A percentile compares a stretch with the other conserved stretches of the same genome.
phyloP scores from a whole-genome alignment of 2,888 invertebrate species.

The Dexiosoma caninum region DNA sequence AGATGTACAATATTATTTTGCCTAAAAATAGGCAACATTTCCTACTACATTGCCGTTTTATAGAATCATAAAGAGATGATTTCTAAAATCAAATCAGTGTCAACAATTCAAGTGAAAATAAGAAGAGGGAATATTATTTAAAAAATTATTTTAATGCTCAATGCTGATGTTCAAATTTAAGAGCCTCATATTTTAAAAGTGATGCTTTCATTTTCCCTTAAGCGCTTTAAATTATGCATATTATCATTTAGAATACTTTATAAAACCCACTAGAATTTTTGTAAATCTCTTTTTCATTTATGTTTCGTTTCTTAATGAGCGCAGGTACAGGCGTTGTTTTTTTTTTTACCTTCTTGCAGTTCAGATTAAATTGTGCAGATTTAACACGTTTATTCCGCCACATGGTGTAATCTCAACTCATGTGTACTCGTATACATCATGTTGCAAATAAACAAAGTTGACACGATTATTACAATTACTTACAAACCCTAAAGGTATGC shows the following conservation, averaged over 20 bases:
- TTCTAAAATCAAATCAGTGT: too few species aligned
- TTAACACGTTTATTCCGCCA: conserved; percentile 57
- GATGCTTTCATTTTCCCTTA: background rate
- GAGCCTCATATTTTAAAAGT: too few species aligned
- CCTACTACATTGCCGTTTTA: too few species aligned
- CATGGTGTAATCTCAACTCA: conserved; percentile 47
- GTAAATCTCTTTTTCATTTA: background rate
- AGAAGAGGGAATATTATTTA: too few species aligned
- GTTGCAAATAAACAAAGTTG: conserved; percentile 61
- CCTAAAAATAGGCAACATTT: background rate
- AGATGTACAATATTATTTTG: background rate
- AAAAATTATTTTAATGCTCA: too few species aligned
- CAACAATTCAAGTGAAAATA: too few species aligned
- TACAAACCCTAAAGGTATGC: conserved; percentile 62
- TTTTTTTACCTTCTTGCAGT: background rate
- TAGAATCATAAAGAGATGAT: too few species aligned
- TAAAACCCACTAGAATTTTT: too few species aligned
- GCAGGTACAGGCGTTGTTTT: background rate
- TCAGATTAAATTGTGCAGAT: conserved; percentile 51
- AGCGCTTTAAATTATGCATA: background rate
- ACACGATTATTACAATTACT: conserved; percentile 61
- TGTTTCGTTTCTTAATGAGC: conserved; percentile 17
- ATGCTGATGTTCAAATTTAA: too few species aligned
- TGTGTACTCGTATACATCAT: conserved; percentile 48
- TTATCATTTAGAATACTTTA: background rate